Evolutionary conservation across 2,888 invertebrate genomes (phyloP).

Genomic region (Amphimallon solstitiale): DNA sequence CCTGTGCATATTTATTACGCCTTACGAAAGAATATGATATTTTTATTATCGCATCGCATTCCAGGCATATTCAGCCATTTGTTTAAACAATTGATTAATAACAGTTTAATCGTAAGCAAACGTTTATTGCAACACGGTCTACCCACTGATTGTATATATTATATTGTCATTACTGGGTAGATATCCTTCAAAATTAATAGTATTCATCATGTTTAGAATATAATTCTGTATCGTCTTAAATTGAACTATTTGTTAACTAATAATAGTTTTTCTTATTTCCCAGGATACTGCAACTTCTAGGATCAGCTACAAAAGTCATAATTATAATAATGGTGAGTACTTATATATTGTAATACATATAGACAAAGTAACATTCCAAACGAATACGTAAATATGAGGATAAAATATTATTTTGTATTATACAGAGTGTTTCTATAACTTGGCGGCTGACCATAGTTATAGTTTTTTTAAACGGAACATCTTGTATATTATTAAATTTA

Average conservation of each 20-base stretch:
- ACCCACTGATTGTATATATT: constrained; percentile 26
- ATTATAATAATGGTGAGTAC: constrained; percentile 49
- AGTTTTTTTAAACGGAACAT: too few species aligned
- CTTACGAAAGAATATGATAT: constrained; percentile 22
- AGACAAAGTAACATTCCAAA: neutral
- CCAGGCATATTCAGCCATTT: constrained; percentile 23
- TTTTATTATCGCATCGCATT: constrained; percentile 31
- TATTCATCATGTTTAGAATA: neutral
- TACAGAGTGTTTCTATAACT: too few species aligned
- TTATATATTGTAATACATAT: neutral
- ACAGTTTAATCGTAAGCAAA: constrained; percentile 26
- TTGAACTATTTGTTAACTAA: too few species aligned
- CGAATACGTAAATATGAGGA: too few species aligned
- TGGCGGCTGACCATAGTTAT: too few species aligned
- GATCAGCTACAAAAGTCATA: constrained; percentile 48
- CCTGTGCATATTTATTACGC: neutral
- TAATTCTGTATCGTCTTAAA: too few species aligned
- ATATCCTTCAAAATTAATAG: constrained; percentile 12
- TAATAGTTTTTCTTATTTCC: constrained; percentile 40
- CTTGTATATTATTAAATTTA: too few species aligned
- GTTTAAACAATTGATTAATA: constrained; percentile 34
- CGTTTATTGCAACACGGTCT: constrained; percentile 25
- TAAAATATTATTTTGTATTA: too few species aligned
- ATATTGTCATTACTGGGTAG: neutral
- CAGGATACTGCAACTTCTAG: constrained; percentile 54